These are phyloP conservation scores for Enteromius thamalakanensis DNA, from an alignment of 2,797 vertebrate species.

Conservation along the genomic window DNA sequence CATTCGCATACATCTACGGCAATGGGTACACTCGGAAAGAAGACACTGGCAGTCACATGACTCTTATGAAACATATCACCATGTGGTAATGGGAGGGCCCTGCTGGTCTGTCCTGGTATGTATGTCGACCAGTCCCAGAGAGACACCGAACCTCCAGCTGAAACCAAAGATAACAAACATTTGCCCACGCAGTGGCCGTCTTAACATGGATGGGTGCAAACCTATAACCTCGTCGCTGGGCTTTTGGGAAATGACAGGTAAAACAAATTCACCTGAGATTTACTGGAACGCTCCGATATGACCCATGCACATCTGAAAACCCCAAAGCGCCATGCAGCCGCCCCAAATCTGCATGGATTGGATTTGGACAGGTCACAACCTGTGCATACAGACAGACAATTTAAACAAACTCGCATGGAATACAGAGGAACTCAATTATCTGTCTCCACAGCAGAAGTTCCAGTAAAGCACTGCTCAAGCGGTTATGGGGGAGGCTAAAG, in stretches of 20 bases:
- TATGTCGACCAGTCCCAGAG: conserved; percentile 23
- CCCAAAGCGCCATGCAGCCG: not conserved
- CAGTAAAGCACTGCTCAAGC: conserved; percentile 30
- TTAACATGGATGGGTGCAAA: conserved; percentile 20
- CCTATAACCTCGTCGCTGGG: conserved; percentile 4
- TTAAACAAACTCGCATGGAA: conserved; percentile 35
- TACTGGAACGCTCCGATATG: not conserved
- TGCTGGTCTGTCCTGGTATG: conserved; percentile 45
- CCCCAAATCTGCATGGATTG: not conserved
- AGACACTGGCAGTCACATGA: conserved; percentile 37
- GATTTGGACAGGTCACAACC: conserved; percentile 5
- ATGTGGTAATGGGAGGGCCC: conserved; percentile 39
- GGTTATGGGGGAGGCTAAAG: conserved; percentile 16
- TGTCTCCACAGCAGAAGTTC: conserved; percentile 36
- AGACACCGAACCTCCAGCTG: conserved; percentile 19
- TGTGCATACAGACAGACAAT: conserved; percentile 21
- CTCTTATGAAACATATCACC: conserved; percentile 17
- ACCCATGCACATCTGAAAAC: not conserved
- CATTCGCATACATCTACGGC: not conserved
- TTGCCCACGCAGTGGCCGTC: not conserved
- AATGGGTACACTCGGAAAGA: conserved; percentile 23
- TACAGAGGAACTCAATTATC: conserved; percentile 33
- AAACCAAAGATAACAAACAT: conserved; percentile 55
- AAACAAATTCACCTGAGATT: conserved; percentile 11
- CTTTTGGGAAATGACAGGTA: conserved; percentile 49